phyloP scores from a whole-genome alignment of 2,797 vertebrate genomes.

The Pygocentrus nattereri region DNA sequence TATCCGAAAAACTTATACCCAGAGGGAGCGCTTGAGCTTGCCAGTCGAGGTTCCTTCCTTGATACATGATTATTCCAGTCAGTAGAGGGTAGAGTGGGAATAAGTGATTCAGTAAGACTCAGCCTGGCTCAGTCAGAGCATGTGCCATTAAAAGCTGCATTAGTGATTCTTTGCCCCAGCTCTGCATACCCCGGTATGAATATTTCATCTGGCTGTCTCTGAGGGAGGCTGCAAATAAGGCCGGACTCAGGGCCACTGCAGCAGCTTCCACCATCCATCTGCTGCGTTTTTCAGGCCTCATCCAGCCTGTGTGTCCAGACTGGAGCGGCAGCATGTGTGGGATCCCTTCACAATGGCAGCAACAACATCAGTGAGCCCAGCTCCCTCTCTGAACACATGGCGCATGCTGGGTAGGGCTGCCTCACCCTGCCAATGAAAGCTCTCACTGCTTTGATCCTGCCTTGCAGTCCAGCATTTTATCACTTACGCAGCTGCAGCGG shows the following conservation, averaged over 20 bases:
- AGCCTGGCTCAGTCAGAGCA: conserved; percentile 44
- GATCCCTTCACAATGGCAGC: conserved; percentile 61
- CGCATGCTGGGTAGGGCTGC: conserved; percentile 65
- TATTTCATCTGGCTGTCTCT: conserved; percentile 66
- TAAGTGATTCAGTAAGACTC: conserved; percentile 47
- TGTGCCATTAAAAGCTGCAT: conserved; percentile 61
- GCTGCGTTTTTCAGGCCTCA: neutral
- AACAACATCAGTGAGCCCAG: conserved; percentile 43
- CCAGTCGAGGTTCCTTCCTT: conserved; percentile 12
- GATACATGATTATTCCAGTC: conserved; percentile 30
- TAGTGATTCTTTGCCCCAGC: conserved; percentile 58
- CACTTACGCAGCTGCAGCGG: conserved; percentile 65
- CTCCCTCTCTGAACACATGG: conserved; percentile 56
- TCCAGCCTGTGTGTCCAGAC: conserved; percentile 7
- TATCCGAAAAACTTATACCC: neutral
- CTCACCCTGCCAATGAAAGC: conserved; percentile 67
- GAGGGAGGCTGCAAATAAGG: conserved; percentile 44
- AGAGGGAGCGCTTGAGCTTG: neutral
- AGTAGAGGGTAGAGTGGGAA: conserved; percentile 23
- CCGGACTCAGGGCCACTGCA: conserved; percentile 1
- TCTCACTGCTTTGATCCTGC: conserved; percentile 69
- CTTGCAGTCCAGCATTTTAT: conserved; percentile 62
- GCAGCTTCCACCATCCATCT: conserved; percentile 2
- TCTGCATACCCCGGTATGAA: conserved; percentile 63
- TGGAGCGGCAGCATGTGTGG: conserved; percentile 55